Conservation (phyloP, 2,797 vertebrate genomes). For the Nyctibius grandis region DNA sequence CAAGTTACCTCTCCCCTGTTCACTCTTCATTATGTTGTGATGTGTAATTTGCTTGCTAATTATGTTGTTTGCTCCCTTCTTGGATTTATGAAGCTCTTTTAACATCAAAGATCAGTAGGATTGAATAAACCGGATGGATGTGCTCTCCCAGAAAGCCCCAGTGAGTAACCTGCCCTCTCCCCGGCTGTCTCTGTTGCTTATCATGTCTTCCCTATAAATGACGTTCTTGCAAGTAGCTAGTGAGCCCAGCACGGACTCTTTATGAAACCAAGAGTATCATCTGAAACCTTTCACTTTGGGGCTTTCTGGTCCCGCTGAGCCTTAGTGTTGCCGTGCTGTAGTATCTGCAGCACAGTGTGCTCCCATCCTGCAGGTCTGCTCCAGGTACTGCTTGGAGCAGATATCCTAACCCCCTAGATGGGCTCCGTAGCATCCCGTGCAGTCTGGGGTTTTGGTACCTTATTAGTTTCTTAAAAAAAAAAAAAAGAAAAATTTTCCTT, state of each 20-base stretch:
- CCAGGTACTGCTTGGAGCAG: neutral
- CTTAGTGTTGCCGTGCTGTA: neutral
- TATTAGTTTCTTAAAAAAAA: neutral
- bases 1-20: neutral
- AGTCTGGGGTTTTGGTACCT: neutral
- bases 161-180: neutral
- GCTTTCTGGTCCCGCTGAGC: neutral
- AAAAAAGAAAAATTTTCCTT: accelerated
- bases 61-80: neutral
- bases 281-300: neutral
- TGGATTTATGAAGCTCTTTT: neutral
- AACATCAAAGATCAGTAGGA: neutral
- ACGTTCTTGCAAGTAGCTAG: neutral
- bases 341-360: neutral
- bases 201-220: neutral
- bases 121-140: neutral
- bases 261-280: neutral
- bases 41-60: slow-evolving; percentile 5
- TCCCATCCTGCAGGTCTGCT: neutral
- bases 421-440: neutral
- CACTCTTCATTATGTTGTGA: neutral
- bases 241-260: neutral
- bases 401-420: neutral
- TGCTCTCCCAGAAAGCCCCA: neutral
- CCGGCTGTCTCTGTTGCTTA: neutral